A percentile compares a stretch with the other conserved stretches of the same genome.
Evolutionary conservation across 1,140 invertebrate genomes (phyloP).

Genomic region (Zophobas atratus): DNA sequence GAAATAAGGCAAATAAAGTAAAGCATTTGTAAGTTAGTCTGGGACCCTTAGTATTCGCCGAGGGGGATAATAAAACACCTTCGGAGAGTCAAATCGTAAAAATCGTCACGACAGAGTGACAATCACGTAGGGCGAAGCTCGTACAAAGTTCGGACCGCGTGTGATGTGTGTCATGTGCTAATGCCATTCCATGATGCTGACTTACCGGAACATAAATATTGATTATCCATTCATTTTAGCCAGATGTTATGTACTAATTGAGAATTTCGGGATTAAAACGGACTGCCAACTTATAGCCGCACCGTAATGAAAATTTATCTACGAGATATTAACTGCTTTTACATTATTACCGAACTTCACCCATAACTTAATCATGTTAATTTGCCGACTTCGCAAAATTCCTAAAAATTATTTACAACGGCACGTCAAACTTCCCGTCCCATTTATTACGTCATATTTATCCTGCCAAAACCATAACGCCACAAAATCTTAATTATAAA

Average conservation of each 20-base stretch:
- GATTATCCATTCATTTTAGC: slow-evolving; percentile 57
- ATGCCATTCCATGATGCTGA: slow-evolving; percentile 44
- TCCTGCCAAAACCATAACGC: slow-evolving; percentile 24
- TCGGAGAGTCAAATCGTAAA: slow-evolving; percentile 26
- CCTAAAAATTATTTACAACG: slow-evolving; percentile 40
- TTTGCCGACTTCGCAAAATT: slow-evolving; percentile 37
- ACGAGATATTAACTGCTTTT: slow-evolving; percentile 42
- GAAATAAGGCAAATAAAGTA: slow-evolving; percentile 36
- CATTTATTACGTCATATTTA: slow-evolving; percentile 38
- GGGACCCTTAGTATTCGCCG: slow-evolving; percentile 20
- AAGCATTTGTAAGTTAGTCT: slow-evolving; percentile 37
- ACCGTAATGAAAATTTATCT: slow-evolving; percentile 49
- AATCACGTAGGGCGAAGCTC: slow-evolving; percentile 23
- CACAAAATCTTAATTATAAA: slow-evolving; percentile 39
- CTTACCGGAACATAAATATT: slow-evolving; percentile 53
- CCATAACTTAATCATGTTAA: slow-evolving; percentile 42
- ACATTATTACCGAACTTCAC: slow-evolving; percentile 41
- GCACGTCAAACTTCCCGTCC: slow-evolving; percentile 35
- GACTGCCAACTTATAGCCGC: slow-evolving; percentile 35
- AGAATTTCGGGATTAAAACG: slow-evolving; percentile 57
- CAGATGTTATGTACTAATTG: slow-evolving; percentile 57
- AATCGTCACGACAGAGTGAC: slow-evolving; percentile 21
- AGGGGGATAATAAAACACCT: slow-evolving; percentile 37
- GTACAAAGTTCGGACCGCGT: slow-evolving; percentile 32
- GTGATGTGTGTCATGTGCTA: slow-evolving; percentile 46